Evolutionary conservation across 2,797 vertebrate genomes (phyloP), one percentile per base, ranked within the genome.

Genomic region (Harpagifer antarcticus): DNA sequence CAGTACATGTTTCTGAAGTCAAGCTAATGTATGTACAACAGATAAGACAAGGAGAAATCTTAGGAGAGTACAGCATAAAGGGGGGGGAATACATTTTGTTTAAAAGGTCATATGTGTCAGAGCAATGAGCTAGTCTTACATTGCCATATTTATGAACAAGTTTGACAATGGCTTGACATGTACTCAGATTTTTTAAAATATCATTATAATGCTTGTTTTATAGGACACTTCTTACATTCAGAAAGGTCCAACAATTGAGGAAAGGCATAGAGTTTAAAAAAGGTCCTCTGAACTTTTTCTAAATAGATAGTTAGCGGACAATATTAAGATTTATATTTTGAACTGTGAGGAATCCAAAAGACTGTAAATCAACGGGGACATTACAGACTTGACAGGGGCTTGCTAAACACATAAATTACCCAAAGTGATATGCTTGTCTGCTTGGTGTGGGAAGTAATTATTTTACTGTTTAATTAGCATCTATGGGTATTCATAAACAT

Each of bases 1-100:
- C 33, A 67, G 58, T 67, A 75, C 72, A 82, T 58, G 75, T 68
- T 63, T 68, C 76, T 63, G 14, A 43, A 50, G 64, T 62, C 27
- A 52, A 59, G 56, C 16, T n/a, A 66, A 77, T 71, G 62, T 4
- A 62, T 48, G 47, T 52, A 53, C 16, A 42, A 40, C 49, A 45
- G 47, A 11, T 47, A 31, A 52, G 42, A 59, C n/a, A 10, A 19
- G 9, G 8, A 52, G 19, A 61, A 56, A 59, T 64, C 14, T 27
- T 20, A 61, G 50, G 40, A 44, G 14, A 27, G 43, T 3, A 17
- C 0, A 57, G 11, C 12, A 12, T 1, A 45, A 3, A 12, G 33
- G 0, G 33, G 10, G 33, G 33, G 6, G 33, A 5, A 27, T 27
- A 27, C 27, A 3, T 27, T 27, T 27, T 27, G 3, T 27, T 27